phyloP scores from a whole-genome alignment of 2,888 invertebrate genomes.

The Mayetiola destructor region DNA sequence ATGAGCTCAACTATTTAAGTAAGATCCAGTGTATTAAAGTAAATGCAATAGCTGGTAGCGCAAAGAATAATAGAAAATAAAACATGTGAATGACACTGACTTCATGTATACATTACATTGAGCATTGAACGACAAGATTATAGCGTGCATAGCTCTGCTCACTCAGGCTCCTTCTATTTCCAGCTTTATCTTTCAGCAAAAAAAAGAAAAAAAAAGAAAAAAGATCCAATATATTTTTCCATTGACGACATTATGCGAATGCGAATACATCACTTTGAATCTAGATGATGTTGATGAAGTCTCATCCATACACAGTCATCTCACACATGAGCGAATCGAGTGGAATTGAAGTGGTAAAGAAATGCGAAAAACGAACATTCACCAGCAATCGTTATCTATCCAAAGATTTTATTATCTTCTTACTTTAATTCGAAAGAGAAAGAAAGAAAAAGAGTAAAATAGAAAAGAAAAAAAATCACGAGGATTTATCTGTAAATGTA shows the following conservation, averaged over 20 bases:
- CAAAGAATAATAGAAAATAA: too few relatives aligned
- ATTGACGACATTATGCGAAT: too few relatives aligned
- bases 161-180: too few relatives aligned
- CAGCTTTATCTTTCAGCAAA: too few relatives aligned
- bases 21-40: slow-evolving; percentile 9
- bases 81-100: slow-evolving; percentile 3
- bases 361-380: background rate
- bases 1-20: slow-evolving; percentile 12
- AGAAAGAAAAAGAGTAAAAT: too few relatives aligned
- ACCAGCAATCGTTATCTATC: slow-evolving; percentile 2
- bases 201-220: too few relatives aligned
- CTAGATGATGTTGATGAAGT: too few relatives aligned
- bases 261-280: too few relatives aligned
- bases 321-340: background rate
- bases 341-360: background rate
- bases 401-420: slow-evolving; percentile 12
- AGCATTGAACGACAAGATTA: background rate
- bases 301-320: background rate
- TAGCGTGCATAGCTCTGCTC: too few relatives aligned
- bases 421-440: slow-evolving; percentile 12
- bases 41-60: too few relatives aligned
- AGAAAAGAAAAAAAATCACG: slow-evolving; percentile 10
- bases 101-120: background rate
- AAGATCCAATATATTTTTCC: too few relatives aligned
- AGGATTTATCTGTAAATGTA: slow-evolving; percentile 8